Evolutionary conservation across 2,888 invertebrate species (phyloP).

Genomic region (Agrochola lota): DNA sequence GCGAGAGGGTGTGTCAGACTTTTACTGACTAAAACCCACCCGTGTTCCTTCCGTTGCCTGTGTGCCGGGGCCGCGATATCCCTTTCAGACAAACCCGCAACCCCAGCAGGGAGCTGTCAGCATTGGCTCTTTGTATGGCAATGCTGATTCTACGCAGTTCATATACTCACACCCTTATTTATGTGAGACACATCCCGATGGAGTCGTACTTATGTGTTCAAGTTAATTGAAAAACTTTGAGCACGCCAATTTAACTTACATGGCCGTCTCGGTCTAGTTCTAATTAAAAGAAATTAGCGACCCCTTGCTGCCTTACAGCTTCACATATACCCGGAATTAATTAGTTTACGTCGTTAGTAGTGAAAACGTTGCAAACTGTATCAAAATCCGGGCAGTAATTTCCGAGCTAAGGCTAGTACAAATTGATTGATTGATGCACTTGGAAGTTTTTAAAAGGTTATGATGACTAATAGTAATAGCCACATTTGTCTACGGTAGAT

Average conservation of each 20-base stretch:
- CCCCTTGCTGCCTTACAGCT: not conserved
- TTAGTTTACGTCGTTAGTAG: not conserved
- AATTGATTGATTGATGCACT: conserved; percentile 5
- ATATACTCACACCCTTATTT: not conserved
- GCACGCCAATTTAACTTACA: conserved; percentile 31
- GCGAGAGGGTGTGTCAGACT: no score
- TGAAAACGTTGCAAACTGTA: not conserved
- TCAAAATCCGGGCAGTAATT: conserved; percentile 8
- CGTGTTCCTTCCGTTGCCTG: no score
- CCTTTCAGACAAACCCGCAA: no score
- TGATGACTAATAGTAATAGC: conserved; percentile 1
- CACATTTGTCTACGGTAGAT: conserved; percentile 12
- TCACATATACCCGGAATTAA: not conserved
- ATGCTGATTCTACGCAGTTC: not conserved
- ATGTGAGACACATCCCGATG: not conserved
- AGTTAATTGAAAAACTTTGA: conserved; percentile 55
- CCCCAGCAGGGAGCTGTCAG: no score
- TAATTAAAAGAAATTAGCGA: conserved; percentile 25
- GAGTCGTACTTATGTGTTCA: conserved; percentile 7
- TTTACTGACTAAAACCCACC: no score
- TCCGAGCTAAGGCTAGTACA: not conserved
- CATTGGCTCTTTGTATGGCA: no score
- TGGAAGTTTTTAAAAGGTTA: not conserved
- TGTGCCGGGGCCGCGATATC: no score
- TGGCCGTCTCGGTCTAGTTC: conserved; percentile 7